These are phyloP conservation scores for Percopsis omiscomaycus DNA, from an alignment of 2,797 vertebrate species.

Conservation along the genomic window DNA sequence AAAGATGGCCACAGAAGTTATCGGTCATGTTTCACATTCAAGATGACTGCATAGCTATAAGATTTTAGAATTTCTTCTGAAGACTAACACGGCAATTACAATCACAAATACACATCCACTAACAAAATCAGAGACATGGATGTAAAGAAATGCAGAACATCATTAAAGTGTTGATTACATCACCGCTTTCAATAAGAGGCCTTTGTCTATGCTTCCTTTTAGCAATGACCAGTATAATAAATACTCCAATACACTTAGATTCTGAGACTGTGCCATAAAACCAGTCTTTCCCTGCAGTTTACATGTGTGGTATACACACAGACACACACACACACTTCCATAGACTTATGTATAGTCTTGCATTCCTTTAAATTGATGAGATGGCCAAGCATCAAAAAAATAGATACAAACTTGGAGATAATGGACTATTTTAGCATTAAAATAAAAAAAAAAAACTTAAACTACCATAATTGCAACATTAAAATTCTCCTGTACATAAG, in stretches of 20 bases:
- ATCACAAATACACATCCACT: conserved; percentile 32
- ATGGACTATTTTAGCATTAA: conserved; percentile 24
- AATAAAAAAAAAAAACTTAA: conserved; percentile 28
- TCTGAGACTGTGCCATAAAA: conserved; percentile 15
- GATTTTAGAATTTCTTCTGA: conserved; percentile 56
- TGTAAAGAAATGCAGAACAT: conserved; percentile 17
- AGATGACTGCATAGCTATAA: conserved; percentile 78
- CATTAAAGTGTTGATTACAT: conserved; percentile 10
- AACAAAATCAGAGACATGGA: conserved; percentile 31
- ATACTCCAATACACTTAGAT: conserved; percentile 9
- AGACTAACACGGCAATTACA: conserved; percentile 43
- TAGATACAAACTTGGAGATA: conserved; percentile 11
- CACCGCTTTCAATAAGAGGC: background rate
- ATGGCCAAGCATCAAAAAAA: conserved; percentile 26
- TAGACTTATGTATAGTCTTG: conserved; percentile 11
- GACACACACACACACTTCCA: background rate
- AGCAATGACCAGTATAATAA: conserved; percentile 5
- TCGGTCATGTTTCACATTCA: conserved; percentile 70
- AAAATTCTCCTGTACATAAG: conserved; percentile 27
- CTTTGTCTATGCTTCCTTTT: conserved; percentile 5
- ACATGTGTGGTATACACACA: conserved; percentile 7
- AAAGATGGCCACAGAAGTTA: conserved; percentile 41
- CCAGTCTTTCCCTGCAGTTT: conserved; percentile 44
- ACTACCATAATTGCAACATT: conserved; percentile 12
- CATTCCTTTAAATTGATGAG: conserved; percentile 22